Conservation (phyloP, 2,797 vertebrate genomes). For the Aplochiton taeniatus region DNA sequence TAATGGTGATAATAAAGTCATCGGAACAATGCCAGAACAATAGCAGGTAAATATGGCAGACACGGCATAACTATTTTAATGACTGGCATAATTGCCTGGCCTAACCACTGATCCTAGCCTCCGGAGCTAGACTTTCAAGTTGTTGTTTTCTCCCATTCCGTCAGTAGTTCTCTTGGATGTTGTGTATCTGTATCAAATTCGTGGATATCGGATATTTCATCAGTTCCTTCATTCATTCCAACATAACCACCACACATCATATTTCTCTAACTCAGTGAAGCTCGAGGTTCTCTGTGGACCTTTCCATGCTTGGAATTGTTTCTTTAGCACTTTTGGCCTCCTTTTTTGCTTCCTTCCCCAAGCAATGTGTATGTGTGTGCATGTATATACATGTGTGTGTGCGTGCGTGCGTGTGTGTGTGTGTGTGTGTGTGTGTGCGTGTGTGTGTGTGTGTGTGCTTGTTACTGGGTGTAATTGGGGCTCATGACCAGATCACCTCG, state of each 20-base stretch:
- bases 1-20: slow-evolving; percentile 64
- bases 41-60: slow-evolving; percentile 24
- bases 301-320: too few relatives aligned
- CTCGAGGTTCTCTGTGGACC: too few relatives aligned
- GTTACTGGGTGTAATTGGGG: slow-evolving; percentile 18
- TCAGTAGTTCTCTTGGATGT: slow-evolving; percentile 13
- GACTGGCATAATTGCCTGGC: slow-evolving; percentile 36
- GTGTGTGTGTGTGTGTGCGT: neutral
- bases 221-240: too few relatives aligned
- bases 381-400: neutral
- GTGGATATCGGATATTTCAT: too few relatives aligned
- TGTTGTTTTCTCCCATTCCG: slow-evolving; percentile 20
- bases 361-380: slow-evolving; percentile 15
- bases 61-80: slow-evolving; percentile 22
- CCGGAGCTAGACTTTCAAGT: slow-evolving; percentile 24
- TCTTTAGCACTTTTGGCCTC: too few relatives aligned
- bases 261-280: too few relatives aligned
- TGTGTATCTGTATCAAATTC: too few relatives aligned
- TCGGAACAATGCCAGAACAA: slow-evolving; percentile 49
- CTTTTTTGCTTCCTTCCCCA: neutral
- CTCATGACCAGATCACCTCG: slow-evolving; percentile 40
- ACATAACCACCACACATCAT: too few relatives aligned
- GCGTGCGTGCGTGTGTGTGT: neutral
- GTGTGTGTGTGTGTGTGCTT: slow-evolving; percentile 2
- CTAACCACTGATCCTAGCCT: slow-evolving; percentile 42